Base-by-base conservation (phyloP, 2,888 invertebrate species). In the Lampropteryx suffumata region DNA sequence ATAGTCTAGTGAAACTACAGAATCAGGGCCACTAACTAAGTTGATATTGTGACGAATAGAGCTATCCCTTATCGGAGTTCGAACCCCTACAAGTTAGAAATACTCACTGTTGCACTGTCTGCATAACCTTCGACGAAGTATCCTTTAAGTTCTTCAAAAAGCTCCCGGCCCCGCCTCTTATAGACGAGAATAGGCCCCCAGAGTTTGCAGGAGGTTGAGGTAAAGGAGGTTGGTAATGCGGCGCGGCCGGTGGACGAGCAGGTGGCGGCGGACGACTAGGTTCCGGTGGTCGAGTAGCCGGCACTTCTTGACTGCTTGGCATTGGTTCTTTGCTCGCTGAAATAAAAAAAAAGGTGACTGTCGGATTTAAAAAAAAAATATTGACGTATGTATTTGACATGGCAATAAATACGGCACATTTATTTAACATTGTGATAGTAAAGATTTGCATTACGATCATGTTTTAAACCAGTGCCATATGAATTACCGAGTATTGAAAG, bases 81-180 rank as follows among this genome's bases (percentile, higher is more conserved):
- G 2, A 17, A 17, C 3, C 17, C 17, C 4, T 17, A 24, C 3
- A 24, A 7, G 5, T 24, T 24, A 1, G 24, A 6, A 24, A 11
- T 17, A 92, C 93, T 92, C 76, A 95, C 93, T 97, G 97, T 79
- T 97, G 97, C 60, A 99, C 97, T 28, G 98, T 97, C 79, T 98
- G 97, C 95, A 99, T 98, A 32, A 99, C 98, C 91, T 98, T 98
- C 28, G 95, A 95, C 12, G 98, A 98, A 0, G 98, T 98, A 73
- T 99, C 99, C 80, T 98, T 98, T 21, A 99, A 88, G 75, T 98
- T 98, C 73, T 97, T 98, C 54, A 99, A 91, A 68, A 98, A 94
- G 71, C 94, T 97, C 1, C 98, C 97, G 13, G 98, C 98, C 40
- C 98, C 98, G 14, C 98, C 98, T 77, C 94, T 95, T 26, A 99